Evolutionary conservation across 2,797 vertebrate genomes (phyloP), one percentile per base, ranked within the genome.

Genomic region (Lepus townsendii): DNA sequence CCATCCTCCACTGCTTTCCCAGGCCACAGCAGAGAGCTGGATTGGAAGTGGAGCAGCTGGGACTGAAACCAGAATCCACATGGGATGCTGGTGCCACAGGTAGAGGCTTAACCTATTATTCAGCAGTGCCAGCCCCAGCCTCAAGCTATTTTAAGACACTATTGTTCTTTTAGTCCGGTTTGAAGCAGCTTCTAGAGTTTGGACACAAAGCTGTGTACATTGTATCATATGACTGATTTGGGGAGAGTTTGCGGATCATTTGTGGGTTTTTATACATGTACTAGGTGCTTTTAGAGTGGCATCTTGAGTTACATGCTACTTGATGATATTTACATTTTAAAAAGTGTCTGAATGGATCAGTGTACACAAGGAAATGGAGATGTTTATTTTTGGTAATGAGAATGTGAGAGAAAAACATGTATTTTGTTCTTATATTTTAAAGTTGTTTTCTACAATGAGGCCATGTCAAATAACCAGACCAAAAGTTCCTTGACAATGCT

Each of bases 341-440:
- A 79, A 83, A 85, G 78, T n/a, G 50, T 38, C 63, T 30, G 27
- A 78, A 68, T 62, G 16, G 63, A 65, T 79, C 52, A 62, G 32
- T 57, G 2, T 24, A 42, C 38, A n/a, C 60, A 47, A 66, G 35
- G 63, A 79, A 66, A 9, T 47, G 13, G 68, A 83, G 2, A 84
- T 8, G 22, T 72, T 80, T 80, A 66, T 80, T 88, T 80, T 87
- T 95, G 68, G 62, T 87, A 92, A 78, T 19, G 19, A 6, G 14
- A 60, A 65, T 77, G 42, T 54, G 24, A 38, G 13, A 20, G 50
- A 66, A 62, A 86, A 52, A 20, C 8, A 35, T 57, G 76, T 69
- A 77, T 30, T 30, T 88, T 69, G 3, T 38, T 84, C 63, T 90
- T 65, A 30, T 26, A 17, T 88, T n/a, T 86, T 88, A 35, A 85